phyloP scores from a whole-genome alignment of 2,797 vertebrate genomes.

The Rhynchotus rufescens region DNA sequence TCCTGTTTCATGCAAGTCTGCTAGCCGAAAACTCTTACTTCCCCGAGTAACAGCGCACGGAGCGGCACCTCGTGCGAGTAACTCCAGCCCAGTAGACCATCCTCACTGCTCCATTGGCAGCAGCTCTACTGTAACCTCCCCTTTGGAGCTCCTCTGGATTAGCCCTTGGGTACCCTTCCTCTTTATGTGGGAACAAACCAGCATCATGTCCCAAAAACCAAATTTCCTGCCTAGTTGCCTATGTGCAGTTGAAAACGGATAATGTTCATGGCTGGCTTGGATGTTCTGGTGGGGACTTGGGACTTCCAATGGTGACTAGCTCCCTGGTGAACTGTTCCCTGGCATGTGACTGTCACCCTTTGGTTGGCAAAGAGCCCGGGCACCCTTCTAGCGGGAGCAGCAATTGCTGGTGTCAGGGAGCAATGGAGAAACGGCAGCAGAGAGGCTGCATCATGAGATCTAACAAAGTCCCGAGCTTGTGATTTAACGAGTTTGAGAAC shows the following conservation, averaged over 20 bases:
- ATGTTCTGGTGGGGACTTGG: background rate
- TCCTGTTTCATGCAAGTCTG: background rate
- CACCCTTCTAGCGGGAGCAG: background rate
- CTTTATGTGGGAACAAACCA: rapidly evolving
- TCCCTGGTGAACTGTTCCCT: background rate
- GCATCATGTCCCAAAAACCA: background rate
- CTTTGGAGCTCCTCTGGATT: background rate
- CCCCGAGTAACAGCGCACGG: background rate
- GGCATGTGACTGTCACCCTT: background rate
- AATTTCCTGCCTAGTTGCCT: no score
- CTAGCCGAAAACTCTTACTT: background rate
- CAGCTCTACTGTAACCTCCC: rapidly evolving
- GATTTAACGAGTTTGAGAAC: background rate
- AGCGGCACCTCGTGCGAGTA: background rate
- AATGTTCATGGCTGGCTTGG: rapidly evolving
- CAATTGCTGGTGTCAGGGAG: background rate
- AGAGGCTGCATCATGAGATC: background rate
- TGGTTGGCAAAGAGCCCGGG: background rate
- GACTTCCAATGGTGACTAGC: background rate
- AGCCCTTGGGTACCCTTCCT: rapidly evolving
- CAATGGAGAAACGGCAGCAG: background rate
- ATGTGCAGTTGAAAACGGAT: background rate
- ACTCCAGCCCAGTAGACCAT: background rate
- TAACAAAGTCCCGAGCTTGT: background rate
- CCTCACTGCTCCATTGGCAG: background rate